Evolutionary conservation across 1,140 invertebrate genomes (phyloP), one percentile per base, ranked within the genome.

Genomic region (Aphelenchoides besseyi): DNA sequence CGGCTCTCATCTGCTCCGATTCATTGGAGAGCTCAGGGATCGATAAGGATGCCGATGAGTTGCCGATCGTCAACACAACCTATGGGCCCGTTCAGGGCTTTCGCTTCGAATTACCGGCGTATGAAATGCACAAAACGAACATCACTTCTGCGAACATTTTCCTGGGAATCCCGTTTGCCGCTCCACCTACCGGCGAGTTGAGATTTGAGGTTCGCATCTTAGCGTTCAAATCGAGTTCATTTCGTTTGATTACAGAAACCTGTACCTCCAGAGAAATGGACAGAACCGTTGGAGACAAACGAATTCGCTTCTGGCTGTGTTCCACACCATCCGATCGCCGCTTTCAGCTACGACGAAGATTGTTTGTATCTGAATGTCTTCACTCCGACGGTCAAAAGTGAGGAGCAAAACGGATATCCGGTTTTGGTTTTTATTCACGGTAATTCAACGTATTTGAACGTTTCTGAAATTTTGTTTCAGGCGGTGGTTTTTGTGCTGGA

Each of bases 351-450:
- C 86, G 92, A 90, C 76, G 95, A 98, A 87, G 95, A 98, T 87
- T 98, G 95, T 85, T 89, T 97, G 33, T 95, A 95, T 85, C 88
- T 97, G 74, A 97, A 97, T 85, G 92, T 97, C 83, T 96, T 95
- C 86, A 91, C 92, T 5, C 94, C 94, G 28, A 57, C 55, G 9
- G 28, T 32, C 16, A 64, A 55, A 3, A 33, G 32, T 33, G 0
- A 12, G 1, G 32, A 33, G 3, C 12, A 18, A 12, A 36, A 33
- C 29, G 63, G 63, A 18, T 66, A 35, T 16, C 63, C 63, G 12
- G 63, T 66, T 8, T 12, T 66, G 63, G 59, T 61, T 12, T 16
- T 12, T 48, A 23, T 23, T 48, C 23, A 12, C 41, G 12, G 12
- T 48, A n/a, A n/a, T n/a, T n/a, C n/a, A n/a, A n/a, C n/a, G n/a